phyloP scores from a whole-genome alignment of 2,113 vertebrate genomes.

The Pelecanus crispus region DNA sequence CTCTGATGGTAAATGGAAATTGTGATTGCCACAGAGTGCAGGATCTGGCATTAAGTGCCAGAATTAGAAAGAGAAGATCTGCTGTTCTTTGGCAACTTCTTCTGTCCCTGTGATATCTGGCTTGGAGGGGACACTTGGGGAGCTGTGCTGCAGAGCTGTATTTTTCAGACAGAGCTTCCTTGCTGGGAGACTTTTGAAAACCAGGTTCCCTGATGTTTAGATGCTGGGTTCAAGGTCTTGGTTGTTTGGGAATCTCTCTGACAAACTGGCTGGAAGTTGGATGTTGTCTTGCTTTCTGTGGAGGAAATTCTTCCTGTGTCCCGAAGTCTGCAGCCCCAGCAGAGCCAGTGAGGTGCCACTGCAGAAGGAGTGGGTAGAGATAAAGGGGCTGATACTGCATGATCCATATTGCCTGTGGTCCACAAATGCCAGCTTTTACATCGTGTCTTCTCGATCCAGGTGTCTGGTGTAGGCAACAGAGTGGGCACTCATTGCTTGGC shows the following conservation, averaged over 20 bases:
- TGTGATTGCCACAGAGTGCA: not conserved
- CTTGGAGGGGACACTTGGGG: not conserved
- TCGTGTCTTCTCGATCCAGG: rapidly evolving
- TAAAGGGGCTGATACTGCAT: not conserved
- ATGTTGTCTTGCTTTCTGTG: not conserved
- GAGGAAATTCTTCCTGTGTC: not conserved
- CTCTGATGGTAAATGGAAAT: not conserved
- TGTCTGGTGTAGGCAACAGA: not conserved
- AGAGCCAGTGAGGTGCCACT: not conserved
- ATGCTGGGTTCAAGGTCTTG: not conserved
- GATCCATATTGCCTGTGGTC: not conserved
- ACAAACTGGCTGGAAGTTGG: not conserved
- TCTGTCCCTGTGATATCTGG: not conserved
- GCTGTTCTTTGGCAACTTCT: not conserved
- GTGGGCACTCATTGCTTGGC: not conserved
- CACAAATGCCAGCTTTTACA: not conserved
- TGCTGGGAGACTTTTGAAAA: not conserved
- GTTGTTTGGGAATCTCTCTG: not conserved
- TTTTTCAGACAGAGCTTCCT: not conserved
- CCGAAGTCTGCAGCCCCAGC: not conserved
- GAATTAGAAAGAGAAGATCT: not conserved
- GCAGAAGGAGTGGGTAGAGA: not conserved
- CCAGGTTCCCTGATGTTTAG: not conserved
- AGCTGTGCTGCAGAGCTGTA: not conserved
- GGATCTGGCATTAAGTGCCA: not conserved